phyloP scores from a whole-genome alignment of 2,113 vertebrate genomes.

The Siniperca knerii region DNA sequence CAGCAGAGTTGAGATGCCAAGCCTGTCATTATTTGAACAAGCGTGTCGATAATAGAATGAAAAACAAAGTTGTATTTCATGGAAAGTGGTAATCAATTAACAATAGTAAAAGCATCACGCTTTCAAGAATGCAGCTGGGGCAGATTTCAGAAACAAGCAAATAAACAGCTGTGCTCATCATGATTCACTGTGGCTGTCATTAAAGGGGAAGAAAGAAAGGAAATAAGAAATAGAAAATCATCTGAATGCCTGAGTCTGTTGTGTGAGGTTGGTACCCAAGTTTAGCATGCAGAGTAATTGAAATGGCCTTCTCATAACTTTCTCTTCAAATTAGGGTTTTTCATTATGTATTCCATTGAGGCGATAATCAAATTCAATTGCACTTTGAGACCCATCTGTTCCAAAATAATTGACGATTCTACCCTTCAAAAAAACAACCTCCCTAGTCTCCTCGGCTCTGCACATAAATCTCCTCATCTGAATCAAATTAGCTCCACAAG shows the following conservation, averaged over 20 bases:
- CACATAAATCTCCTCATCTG: constrained; percentile 66
- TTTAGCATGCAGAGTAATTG: constrained; percentile 55
- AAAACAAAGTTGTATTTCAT: constrained; percentile 57
- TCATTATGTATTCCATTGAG: constrained; percentile 60
- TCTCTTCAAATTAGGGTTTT: constrained; percentile 59
- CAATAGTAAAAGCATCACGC: constrained; percentile 18
- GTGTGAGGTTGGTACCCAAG: constrained; percentile 15
- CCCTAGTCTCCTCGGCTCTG: constrained; percentile 9
- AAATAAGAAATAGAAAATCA: constrained; percentile 33
- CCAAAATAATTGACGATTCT: constrained; percentile 66
- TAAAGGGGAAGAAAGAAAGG: constrained; percentile 2
- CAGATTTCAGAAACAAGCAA: constrained; percentile 42
- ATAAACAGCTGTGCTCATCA: constrained; percentile 55
- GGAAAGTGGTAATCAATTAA: constrained; percentile 63
- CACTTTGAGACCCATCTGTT: constrained; percentile 73
- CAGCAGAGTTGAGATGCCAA: constrained; percentile 29
- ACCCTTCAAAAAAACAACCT: constrained; percentile 22
- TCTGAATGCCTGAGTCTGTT: constrained; percentile 19
- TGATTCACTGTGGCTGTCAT: constrained; percentile 18
- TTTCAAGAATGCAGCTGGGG: constrained; percentile 47
- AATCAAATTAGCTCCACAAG: constrained; percentile 64
- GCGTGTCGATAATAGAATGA: constrained; percentile 39
- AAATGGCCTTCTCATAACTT: constrained; percentile 67
- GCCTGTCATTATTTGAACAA: constrained; percentile 64
- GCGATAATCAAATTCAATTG: constrained; percentile 72